Base-by-base conservation (phyloP, 2,888 invertebrate genomes). In the Heteromyza rotundicornis region DNA sequence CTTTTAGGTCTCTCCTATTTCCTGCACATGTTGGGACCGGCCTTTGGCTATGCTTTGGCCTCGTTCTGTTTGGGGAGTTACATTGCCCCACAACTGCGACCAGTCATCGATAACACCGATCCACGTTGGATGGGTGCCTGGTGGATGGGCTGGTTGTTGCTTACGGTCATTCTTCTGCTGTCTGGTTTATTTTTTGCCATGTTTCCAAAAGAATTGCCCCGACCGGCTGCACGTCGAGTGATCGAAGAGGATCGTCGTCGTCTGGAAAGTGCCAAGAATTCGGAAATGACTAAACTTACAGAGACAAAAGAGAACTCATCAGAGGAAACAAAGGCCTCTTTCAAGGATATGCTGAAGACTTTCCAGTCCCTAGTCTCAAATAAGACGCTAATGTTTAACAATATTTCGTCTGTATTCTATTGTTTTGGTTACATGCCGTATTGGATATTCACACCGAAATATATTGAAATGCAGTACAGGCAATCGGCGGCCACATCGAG, bases 401-500 rank as follows among this genome's bases (percentile, higher is more conserved):
- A 90, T 64, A 82, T 91, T 1, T 89, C 91, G 0, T 88, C 89
- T 17, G 88, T 91, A 14, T 90, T 90, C 73, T 92, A 91, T 72
- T 86, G 90, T 62, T 84, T 89, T 73, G 89, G 89, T 1, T 89
- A 89, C 74, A 88, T 89, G 84, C 91, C 92, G 0, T 91, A 90
- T 74, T 91, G 91, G 87, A 90, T 92, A 52, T 93, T 92, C 75
- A 87, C 92, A 79, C 92, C 93, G 0, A 93, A 93, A 78, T 92
- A 92, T 74, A 90, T 94, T 65, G 92, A 94, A 81, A 91, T 90
- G 0, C 91, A 92, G 80, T 94, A 91, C 80, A 86, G 88, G 60
- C 89, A 90, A 70, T 89, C 91, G 5, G 91, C 93, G 0, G 89
- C 91, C 0, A 87, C 87, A 8, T 90, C 92, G 0, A 83, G n/a